Percentiles rank a stretch among this genome's conserved stretches.
Evolutionary conservation across 2,113 vertebrate genomes (phyloP).

Genomic region (Thamnaconus septentrionalis): DNA sequence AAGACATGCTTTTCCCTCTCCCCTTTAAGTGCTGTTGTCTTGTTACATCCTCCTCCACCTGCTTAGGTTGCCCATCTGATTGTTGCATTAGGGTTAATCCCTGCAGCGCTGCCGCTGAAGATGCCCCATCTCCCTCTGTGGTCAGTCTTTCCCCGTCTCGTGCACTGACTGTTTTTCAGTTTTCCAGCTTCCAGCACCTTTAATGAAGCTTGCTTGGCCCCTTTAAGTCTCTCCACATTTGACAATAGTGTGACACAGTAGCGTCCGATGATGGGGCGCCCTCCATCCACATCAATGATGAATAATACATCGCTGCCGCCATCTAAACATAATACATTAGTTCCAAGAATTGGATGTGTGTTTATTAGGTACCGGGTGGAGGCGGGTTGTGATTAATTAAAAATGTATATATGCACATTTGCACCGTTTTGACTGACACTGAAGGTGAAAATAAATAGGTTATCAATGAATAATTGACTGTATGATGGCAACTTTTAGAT

Average conservation of each 20-base stretch:
- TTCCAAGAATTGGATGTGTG: constrained; percentile 61
- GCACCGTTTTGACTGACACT: constrained; percentile 68
- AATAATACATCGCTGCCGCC: constrained; percentile 72
- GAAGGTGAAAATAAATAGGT: constrained; percentile 77
- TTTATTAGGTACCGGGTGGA: constrained; percentile 39
- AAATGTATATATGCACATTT: constrained; percentile 74
- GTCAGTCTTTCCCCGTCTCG: constrained; percentile 57
- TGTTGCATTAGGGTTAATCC: constrained; percentile 32
- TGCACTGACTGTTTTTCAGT: constrained; percentile 37
- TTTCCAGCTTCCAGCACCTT: constrained; percentile 40
- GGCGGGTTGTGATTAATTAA: constrained; percentile 66
- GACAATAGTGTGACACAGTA: constrained; percentile 73
- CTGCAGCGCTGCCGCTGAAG: constrained; percentile 14
- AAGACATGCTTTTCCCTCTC: constrained; percentile 1
- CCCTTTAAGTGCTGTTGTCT: constrained; percentile 2
- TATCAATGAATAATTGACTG: constrained; percentile 80
- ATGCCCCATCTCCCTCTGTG: constrained; percentile 51
- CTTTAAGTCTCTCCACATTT: constrained; percentile 68
- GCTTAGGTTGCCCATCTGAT: constrained; percentile 24
- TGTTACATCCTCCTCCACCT: constrained; percentile 34
- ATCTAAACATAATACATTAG: constrained; percentile 80
- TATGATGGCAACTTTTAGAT: constrained; percentile 38
- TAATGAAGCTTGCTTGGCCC: constrained; percentile 62
- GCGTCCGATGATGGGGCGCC: constrained; percentile 58
- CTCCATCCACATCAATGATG: constrained; percentile 57